A percentile compares a stretch with the other conserved stretches of the same genome.
Conservation (phyloP, 2,797 vertebrate genomes). For the Schizothorax lantsangensis region DNA sequence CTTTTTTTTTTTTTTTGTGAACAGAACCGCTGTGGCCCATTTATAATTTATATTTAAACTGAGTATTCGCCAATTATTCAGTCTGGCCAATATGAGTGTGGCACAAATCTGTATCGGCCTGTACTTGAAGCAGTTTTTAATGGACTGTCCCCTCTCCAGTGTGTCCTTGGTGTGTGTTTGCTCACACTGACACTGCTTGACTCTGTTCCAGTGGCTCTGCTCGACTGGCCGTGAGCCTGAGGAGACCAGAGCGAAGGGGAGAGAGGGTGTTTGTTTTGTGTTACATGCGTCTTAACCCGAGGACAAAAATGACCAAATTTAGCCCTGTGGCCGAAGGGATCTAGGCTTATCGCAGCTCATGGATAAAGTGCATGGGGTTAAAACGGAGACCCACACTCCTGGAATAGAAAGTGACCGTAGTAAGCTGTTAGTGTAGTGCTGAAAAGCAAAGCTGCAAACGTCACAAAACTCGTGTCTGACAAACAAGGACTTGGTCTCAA, state of each 20-base stretch:
- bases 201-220: conserved; percentile 8
- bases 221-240: conserved; percentile 33
- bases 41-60: too few relatives aligned
- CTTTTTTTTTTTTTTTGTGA: neutral
- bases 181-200: conserved; percentile 21
- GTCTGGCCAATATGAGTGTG: neutral
- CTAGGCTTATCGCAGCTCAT: conserved; percentile 47
- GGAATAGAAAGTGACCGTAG: conserved; percentile 58
- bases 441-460: conserved; percentile 7
- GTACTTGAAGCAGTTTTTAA: neutral
- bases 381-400: conserved; percentile 41
- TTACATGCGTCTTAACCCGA: conserved; percentile 5
- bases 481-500: neutral
- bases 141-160: conserved; percentile 3
- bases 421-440: conserved; percentile 30
- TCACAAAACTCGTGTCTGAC: conserved; percentile 13
- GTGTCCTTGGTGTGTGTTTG: conserved; percentile 51
- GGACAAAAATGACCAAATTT: conserved; percentile 46
- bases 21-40: neutral
- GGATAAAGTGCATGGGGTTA: conserved; percentile 57
- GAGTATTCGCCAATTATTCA: neutral
- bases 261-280: conserved; percentile 36
- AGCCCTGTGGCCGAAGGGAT: conserved; percentile 21
- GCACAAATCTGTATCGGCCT: neutral
- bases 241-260: conserved; percentile 19